Base-by-base conservation (phyloP, 53 echinoderm and acorn worm species). In the Crossaster papposus region DNA sequence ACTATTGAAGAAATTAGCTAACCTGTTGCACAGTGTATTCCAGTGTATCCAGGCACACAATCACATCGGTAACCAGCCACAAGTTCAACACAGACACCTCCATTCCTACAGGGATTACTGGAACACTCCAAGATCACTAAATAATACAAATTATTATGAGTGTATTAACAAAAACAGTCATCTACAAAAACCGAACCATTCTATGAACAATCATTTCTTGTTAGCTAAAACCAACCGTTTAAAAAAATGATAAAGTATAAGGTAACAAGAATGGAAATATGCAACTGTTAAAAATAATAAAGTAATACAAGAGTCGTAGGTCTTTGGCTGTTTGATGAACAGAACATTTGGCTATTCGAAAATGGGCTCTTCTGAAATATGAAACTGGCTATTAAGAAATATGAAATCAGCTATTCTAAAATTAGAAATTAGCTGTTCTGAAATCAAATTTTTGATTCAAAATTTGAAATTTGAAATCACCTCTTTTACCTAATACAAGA, bases 21-120 rank as follows among this genome's bases (percentile, higher is more conserved):
- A 94, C 94, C 86, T 85, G 54, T 92, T 70, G 91, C 78, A 36
- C 94, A 94, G 78, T 72, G 36, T 2, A 75, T 65, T 9, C 94
- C 87, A n/a, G 62, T 77, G 76, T 35, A 87, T 75, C 87, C 87
- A 76, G 63, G 34, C 33, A 74, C 77, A 77, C 87, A 87, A 52
- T 62, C 53, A 87, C 87, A 87, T 54, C 32, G 87, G 77, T 75
- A 87, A 53, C 64, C 87, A 87, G 74, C 74, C 26, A 63, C 76
- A 22, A 87, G 33, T 13, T 87, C 87, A 24, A 87, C 54, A 87
- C 87, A 87, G n/a, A 64, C 77, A 74, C 30, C 87, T 77, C 87
- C 77, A 87, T 87, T 76, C 58, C 75, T n/a, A 77, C 87, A 87
- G 35, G 87, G 87, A 30, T 31, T n/a, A 38, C 87, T 87, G 24